phyloP scores from a whole-genome alignment of 2,113 vertebrate genomes.

The Phyllopteryx taeniolatus region DNA sequence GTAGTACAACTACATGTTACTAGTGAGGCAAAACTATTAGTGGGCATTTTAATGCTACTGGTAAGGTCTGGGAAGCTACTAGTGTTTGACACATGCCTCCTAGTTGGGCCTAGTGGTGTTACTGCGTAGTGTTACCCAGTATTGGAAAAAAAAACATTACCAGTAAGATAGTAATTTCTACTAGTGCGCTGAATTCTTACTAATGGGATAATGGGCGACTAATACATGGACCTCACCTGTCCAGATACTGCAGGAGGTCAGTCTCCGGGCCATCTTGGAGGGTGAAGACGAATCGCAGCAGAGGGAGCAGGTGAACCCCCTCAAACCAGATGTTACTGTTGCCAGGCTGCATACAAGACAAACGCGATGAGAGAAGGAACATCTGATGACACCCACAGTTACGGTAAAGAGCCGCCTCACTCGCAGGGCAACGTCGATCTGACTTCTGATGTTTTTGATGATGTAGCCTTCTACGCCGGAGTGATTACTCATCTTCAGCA shows the following conservation, averaged over 20 bases:
- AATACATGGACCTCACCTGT: constrained; percentile 74
- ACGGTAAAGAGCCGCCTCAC: constrained; percentile 6
- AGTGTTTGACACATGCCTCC: no score
- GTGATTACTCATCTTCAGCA: constrained; percentile 87
- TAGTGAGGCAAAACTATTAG: no score
- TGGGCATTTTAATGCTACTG: no score
- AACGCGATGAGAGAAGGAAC: not conserved
- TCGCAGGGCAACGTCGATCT: constrained; percentile 79
- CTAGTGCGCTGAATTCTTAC: not conserved
- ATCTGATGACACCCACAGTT: not conserved
- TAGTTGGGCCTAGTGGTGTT: no score
- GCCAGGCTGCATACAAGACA: constrained; percentile 58
- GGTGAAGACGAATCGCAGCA: constrained; percentile 81
- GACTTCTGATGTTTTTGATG: constrained; percentile 93
- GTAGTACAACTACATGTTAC: no score
- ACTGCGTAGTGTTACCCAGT: no score
- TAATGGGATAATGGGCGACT: not conserved
- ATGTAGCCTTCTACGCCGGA: constrained; percentile 91
- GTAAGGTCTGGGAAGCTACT: no score
- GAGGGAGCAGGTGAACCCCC: constrained; percentile 81
- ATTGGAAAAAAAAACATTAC: no score
- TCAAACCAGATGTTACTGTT: constrained; percentile 81
- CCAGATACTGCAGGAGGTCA: constrained; percentile 89
- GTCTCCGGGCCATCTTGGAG: constrained; percentile 93
- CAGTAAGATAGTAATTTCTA: no score